These are phyloP conservation scores for Leucoraja ocellata DNA, from an alignment of 2,797 vertebrate species.

Conservation along the genomic window DNA sequence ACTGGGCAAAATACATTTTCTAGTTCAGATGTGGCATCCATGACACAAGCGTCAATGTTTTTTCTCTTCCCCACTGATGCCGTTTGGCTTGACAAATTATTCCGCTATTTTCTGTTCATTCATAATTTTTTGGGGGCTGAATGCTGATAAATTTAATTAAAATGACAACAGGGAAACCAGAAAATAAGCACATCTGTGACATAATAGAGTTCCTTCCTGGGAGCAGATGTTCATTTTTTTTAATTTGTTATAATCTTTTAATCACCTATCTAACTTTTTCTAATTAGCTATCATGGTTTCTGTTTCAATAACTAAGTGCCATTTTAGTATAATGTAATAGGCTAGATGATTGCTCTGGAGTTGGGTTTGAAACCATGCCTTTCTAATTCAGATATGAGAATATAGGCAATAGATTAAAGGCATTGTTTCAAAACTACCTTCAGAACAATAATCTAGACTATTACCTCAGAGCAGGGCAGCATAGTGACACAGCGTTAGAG, in stretches of 20 bases:
- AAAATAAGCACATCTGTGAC: neutral
- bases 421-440: neutral
- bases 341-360: too few relatives aligned
- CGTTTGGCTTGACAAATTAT: too few relatives aligned
- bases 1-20: too few relatives aligned
- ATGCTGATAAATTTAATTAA: neutral
- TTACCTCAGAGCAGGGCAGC: neutral
- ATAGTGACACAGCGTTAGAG: too few relatives aligned
- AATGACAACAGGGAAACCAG: neutral
- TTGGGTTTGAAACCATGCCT: too few relatives aligned
- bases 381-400: too few relatives aligned
- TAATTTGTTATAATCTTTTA: neutral
- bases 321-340: neutral
- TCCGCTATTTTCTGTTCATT: too few relatives aligned
- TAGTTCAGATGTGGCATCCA: too few relatives aligned
- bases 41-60: too few relatives aligned
- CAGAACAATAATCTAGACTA: neutral
- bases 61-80: too few relatives aligned
- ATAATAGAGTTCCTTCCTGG: neutral
- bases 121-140: neutral
- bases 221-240: neutral
- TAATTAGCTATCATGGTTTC: neutral
- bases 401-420: neutral
- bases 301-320: neutral
- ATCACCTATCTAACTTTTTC: neutral